phyloP scores from a whole-genome alignment of 2,113 vertebrate genomes.

The Corvus cornix region DNA sequence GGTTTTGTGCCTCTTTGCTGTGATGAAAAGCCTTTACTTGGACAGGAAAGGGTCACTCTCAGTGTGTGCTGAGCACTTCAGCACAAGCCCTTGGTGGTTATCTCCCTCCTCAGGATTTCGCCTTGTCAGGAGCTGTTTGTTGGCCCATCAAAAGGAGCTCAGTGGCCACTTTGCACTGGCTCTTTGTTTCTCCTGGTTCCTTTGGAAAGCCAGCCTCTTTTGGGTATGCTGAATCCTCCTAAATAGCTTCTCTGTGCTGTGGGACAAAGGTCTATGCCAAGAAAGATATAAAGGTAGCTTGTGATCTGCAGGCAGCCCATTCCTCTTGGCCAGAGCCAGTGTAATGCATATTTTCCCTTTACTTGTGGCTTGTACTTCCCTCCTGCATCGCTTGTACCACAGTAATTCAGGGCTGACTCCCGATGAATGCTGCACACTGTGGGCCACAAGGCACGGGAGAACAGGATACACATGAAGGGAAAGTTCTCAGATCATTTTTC shows the following conservation, averaged over 20 bases:
- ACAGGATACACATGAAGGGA: neutral
- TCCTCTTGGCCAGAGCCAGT: slow-evolving; percentile 15
- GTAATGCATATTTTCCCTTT: slow-evolving; percentile 49
- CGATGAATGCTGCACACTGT: slow-evolving; percentile 46
- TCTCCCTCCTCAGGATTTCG: neutral
- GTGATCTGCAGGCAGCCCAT: slow-evolving; percentile 41
- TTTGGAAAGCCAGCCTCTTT: neutral
- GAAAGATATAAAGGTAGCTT: slow-evolving; percentile 56
- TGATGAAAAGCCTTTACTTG: neutral
- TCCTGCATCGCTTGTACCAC: slow-evolving; percentile 38
- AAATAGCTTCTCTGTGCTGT: slow-evolving; percentile 30
- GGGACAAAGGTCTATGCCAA: slow-evolving; percentile 42
- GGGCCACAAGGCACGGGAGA: slow-evolving; percentile 34
- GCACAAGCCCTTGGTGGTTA: neutral
- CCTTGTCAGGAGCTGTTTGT: neutral
- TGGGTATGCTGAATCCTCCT: neutral
- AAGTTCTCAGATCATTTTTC: slow-evolving; percentile 54
- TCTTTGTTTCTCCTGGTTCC: slow-evolving; percentile 13
- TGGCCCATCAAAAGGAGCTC: neutral
- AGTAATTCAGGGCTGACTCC: slow-evolving; percentile 48
- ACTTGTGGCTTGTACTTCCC: slow-evolving; percentile 47
- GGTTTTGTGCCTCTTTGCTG: neutral
- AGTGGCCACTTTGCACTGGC: neutral
- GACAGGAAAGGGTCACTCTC: neutral
- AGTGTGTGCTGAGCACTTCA: neutral